These are phyloP conservation scores for Amitus sp. DNA, from an alignment of 2,888 invertebrate genomes.

Conservation along the genomic window DNA sequence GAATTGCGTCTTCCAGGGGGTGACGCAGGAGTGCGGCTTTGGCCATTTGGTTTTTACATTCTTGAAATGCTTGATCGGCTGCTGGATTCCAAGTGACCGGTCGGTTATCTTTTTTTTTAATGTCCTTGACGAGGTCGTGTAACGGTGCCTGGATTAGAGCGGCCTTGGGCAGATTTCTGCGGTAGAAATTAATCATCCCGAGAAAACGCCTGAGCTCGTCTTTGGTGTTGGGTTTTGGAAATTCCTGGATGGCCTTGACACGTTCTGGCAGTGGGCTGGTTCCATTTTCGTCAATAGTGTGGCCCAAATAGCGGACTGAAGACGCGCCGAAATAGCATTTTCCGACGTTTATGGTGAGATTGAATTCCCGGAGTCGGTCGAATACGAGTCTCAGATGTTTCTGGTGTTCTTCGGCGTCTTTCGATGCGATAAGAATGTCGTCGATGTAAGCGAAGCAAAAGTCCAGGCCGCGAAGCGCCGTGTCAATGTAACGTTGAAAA, in stretches of 20 bases:
- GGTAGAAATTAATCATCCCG: constrained; percentile 59
- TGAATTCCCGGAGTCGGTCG: constrained; percentile 23
- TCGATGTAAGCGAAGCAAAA: constrained; percentile 36
- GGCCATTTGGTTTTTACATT: constrained; percentile 23
- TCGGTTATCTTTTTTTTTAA: not conserved
- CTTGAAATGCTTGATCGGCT: constrained; percentile 22
- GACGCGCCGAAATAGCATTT: constrained; percentile 54
- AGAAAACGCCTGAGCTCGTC: constrained; percentile 53
- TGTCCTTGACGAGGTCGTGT: constrained; percentile 44
- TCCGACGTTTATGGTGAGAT: constrained; percentile 35
- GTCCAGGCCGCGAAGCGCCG: constrained; percentile 33
- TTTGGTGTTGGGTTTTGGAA: constrained; percentile 46
- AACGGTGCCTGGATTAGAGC: constrained; percentile 55
- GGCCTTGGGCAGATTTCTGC: constrained; percentile 54
- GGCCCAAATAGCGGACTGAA: too few relatives aligned
- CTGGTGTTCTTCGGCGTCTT: constrained; percentile 22
- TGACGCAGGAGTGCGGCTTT: constrained; percentile 30
- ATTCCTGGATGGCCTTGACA: constrained; percentile 47
- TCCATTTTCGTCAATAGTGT: constrained; percentile 44
- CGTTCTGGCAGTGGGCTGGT: constrained; percentile 52
- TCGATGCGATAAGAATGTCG: constrained; percentile 36
- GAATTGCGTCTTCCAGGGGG: constrained; percentile 19
- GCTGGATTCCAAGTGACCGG: constrained; percentile 25
- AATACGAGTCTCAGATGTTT: constrained; percentile 29
- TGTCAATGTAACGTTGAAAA: constrained; percentile 40